A percentile compares a stretch with the other conserved stretches of the same genome.
Conservation (phyloP, 2,888 invertebrate species). For the Eristalis intricaria region DNA sequence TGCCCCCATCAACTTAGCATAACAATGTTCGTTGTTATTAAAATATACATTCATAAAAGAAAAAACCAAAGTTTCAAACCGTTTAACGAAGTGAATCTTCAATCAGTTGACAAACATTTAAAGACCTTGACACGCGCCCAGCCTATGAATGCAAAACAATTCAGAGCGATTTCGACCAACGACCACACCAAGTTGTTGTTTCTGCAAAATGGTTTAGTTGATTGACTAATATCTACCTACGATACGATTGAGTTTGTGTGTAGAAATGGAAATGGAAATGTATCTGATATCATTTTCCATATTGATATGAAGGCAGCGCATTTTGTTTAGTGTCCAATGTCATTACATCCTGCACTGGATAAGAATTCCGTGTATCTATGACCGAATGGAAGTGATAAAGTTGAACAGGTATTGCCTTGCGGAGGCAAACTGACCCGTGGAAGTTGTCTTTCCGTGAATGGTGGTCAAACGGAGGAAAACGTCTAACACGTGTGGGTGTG, state of each 20-base stretch:
- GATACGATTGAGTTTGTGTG: neutral
- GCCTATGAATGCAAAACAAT: neutral
- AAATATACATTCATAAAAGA: neutral
- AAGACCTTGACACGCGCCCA: conserved; percentile 18
- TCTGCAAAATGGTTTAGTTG: neutral
- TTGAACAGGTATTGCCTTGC: conserved; percentile 7
- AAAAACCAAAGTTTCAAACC: neutral
- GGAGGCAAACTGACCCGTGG: neutral
- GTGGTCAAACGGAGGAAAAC: conserved; percentile 16
- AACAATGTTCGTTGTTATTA: neutral
- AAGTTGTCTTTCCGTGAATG: conserved; percentile 7
- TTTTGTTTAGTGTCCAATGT: neutral
- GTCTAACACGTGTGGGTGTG: conserved; percentile 16
- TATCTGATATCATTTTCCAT: neutral
- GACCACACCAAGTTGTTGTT: neutral
- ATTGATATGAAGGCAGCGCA: neutral
- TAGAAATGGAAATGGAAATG: neutral
- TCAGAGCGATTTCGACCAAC: neutral
- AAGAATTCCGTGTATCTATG: conserved; percentile 9
- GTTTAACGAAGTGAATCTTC: neutral
- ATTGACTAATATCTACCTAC: neutral
- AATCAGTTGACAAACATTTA: neutral
- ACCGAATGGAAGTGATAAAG: conserved; percentile 23
- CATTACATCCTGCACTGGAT: neutral
- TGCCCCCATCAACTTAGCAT: neutral